Evolutionary conservation across 2,888 invertebrate species (phyloP).

Genomic region (Drosophila affinis): DNA sequence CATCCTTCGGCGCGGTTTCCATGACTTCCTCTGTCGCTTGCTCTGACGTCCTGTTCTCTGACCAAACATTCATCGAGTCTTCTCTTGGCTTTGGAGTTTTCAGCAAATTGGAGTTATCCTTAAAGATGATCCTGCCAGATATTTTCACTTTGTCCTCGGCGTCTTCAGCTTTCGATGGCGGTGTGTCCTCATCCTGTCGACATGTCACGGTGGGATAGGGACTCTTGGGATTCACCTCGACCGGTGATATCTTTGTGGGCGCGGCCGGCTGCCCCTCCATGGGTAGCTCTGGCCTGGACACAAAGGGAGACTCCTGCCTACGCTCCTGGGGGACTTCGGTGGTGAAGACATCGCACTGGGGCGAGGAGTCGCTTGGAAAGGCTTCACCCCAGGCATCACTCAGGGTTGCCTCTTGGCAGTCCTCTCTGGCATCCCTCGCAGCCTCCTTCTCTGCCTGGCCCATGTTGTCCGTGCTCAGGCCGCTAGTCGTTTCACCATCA

Average conservation of each 20-base stretch:
- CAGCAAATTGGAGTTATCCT: neutral
- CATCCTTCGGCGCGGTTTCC: neutral
- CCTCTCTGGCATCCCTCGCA: neutral
- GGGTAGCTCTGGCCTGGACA: slow-evolving; percentile 33
- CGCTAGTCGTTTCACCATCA: slow-evolving; percentile 2
- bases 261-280: slow-evolving; percentile 3
- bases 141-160: neutral
- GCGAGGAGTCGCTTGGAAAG: no score
- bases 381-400: neutral
- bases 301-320: slow-evolving; percentile 31
- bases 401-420: neutral
- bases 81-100: neutral
- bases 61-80: neutral
- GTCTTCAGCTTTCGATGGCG: neutral
- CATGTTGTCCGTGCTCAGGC: neutral
- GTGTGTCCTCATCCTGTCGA: neutral
- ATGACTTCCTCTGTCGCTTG: neutral
- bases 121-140: neutral
- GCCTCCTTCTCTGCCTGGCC: neutral
- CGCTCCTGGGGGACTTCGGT: slow-evolving; percentile 21
- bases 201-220: slow-evolving; percentile 23
- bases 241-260: slow-evolving; percentile 11
- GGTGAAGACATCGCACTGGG: neutral
- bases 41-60: neutral
- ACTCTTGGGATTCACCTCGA: slow-evolving; percentile 20